Percentiles rank a stretch among this genome's conserved stretches.
These are phyloP conservation scores for Microplitis deprimator DNA, from an alignment of 2,888 invertebrate species.

Conservation along the genomic window DNA sequence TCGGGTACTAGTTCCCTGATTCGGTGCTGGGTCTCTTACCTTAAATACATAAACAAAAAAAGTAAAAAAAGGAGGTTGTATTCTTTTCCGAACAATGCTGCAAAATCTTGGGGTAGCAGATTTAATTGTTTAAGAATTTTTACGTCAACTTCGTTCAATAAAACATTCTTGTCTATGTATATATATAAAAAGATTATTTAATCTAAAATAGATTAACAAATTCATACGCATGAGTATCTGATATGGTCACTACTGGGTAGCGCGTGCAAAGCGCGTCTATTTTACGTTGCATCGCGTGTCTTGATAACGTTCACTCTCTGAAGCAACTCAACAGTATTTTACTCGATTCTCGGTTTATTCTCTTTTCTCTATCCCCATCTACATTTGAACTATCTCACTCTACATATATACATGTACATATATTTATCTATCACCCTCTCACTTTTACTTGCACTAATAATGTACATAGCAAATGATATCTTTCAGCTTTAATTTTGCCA, in stretches of 20 bases:
- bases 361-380: constrained; percentile 32
- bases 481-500: constrained; percentile 43
- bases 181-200: constrained; percentile 11
- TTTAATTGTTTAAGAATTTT: too few species aligned
- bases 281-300: constrained; percentile 67
- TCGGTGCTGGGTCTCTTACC: too few species aligned
- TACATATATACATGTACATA: constrained; percentile 51
- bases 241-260: constrained; percentile 37
- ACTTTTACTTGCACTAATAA: constrained; percentile 1
- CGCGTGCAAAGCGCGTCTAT: constrained; percentile 43
- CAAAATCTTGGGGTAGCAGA: too few species aligned
- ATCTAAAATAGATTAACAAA: constrained; percentile 13
- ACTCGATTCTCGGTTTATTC: constrained; percentile 61
- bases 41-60: too few species aligned
- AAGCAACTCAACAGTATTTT: constrained; percentile 63
- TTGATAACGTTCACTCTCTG: constrained; percentile 61
- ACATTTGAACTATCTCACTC: constrained; percentile 45
- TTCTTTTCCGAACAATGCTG: too few species aligned
- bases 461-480: constrained; percentile 38
- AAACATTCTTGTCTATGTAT: too few species aligned
- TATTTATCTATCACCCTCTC: constrained; percentile 21
- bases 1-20: too few species aligned
- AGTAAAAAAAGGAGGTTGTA: too few species aligned
- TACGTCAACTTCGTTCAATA: not conserved
- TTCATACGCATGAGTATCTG: constrained; percentile 34